Conservation (phyloP, 2,888 invertebrate genomes). For the Trichogramma dendrolimi region DNA sequence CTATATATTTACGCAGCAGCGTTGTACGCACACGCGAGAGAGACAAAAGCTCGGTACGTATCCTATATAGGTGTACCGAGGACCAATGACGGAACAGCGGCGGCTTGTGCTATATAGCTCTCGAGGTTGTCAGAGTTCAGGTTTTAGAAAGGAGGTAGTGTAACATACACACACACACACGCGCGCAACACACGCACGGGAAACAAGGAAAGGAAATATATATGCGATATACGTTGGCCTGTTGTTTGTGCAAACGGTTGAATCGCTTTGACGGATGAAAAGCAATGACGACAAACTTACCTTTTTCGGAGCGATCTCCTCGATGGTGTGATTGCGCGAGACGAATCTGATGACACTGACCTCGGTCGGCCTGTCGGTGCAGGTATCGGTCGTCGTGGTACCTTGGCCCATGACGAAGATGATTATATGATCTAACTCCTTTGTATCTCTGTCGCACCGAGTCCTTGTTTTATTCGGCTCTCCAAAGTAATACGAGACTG, state of each 20-base stretch:
- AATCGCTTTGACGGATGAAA: neutral
- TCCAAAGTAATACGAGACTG: too few species aligned
- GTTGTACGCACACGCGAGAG: neutral
- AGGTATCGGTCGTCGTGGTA: conserved; percentile 48
- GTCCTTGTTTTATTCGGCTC: too few species aligned
- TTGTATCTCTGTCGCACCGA: too few species aligned
- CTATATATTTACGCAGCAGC: neutral
- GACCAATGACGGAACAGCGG: too few species aligned
- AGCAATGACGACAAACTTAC: conserved; percentile 30
- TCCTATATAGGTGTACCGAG: too few species aligned
- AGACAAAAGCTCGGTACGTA: neutral
- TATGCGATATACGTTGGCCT: too few species aligned
- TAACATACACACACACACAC: neutral
- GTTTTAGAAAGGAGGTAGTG: too few species aligned
- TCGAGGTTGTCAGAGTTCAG: too few species aligned
- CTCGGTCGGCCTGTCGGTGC: conserved; percentile 48
- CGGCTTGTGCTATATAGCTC: too few species aligned
- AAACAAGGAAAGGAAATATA: neutral
- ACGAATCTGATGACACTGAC: conserved; percentile 51
- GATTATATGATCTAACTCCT: too few species aligned
- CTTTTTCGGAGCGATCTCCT: conserved; percentile 51
- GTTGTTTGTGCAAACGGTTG: neutral
- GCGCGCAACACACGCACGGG: neutral
- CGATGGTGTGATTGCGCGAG: conserved; percentile 49
- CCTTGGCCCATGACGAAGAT: conserved; percentile 46